phyloP scores from a whole-genome alignment of 2,888 invertebrate genomes.

The Erebia ligea region DNA sequence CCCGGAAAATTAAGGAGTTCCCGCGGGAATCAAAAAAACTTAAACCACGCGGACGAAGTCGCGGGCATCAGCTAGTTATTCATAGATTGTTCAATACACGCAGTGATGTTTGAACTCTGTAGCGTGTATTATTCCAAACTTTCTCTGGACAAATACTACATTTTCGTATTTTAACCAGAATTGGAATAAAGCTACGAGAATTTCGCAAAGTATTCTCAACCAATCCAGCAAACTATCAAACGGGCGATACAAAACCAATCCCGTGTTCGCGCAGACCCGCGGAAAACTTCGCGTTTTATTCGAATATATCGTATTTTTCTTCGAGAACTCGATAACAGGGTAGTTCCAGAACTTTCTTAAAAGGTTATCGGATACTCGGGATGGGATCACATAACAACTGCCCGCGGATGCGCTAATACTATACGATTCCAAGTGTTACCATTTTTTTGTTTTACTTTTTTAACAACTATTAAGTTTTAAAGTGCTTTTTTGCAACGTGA shows the following conservation, averaged over 20 bases:
- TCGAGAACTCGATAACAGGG: slow-evolving; percentile 55
- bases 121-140: slow-evolving; percentile 4
- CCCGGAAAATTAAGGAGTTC: too few species aligned
- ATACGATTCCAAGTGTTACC: neutral
- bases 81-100: neutral
- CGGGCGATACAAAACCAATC: slow-evolving; percentile 40
- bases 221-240: slow-evolving; percentile 34
- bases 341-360: slow-evolving; percentile 55
- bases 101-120: neutral
- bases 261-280: slow-evolving; percentile 40
- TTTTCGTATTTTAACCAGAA: slow-evolving; percentile 9
- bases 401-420: slow-evolving; percentile 17
- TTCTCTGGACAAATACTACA: neutral
- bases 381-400: slow-evolving; percentile 33
- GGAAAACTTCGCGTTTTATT: slow-evolving; percentile 43
- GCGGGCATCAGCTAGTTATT: too few species aligned
- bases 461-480: neutral
- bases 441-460: neutral
- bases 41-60: too few species aligned
- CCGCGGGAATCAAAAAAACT: too few species aligned
- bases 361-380: slow-evolving; percentile 55
- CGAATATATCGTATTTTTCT: slow-evolving; percentile 60
- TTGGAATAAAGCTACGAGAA: slow-evolving; percentile 20
- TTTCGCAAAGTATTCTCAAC: slow-evolving; percentile 25
- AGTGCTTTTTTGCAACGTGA: too few species aligned